Conservation (phyloP, 1,140 invertebrate species). For the Orussus abietinus region DNA sequence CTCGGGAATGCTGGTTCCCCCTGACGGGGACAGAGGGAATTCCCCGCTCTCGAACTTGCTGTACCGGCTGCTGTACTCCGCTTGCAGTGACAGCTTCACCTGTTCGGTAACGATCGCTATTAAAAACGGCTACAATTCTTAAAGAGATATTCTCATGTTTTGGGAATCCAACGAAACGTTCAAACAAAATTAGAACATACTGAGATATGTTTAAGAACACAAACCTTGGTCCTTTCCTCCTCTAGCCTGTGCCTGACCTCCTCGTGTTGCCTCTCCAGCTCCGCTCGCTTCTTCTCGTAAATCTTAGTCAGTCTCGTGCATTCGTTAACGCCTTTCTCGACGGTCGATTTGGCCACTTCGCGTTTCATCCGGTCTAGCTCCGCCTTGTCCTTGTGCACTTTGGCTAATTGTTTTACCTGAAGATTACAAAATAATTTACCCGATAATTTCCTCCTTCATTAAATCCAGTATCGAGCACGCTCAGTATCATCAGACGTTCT, state of each 20-base stretch:
- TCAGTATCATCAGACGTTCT: too few species aligned
- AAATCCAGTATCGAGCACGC: too few species aligned
- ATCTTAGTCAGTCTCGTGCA: constrained; percentile 69
- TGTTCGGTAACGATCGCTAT: too few species aligned
- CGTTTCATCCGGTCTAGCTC: constrained; percentile 77
- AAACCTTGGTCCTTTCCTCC: constrained; percentile 69
- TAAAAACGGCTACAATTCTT: too few species aligned
- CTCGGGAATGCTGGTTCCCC: constrained; percentile 38
- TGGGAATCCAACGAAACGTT: too few species aligned
- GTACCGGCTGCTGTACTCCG: constrained; percentile 44
- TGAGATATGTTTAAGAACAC: too few species aligned
- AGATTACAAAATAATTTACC: too few species aligned
- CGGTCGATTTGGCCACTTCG: constrained; percentile 70
- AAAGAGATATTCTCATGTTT: too few species aligned
- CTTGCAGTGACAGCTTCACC: constrained; percentile 36
- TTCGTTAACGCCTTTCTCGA: constrained; percentile 79
- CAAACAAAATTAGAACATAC: too few species aligned
- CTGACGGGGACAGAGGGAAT: constrained; percentile 40
- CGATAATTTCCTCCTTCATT: too few species aligned
- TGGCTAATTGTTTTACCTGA: constrained; percentile 66
- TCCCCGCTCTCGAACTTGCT: constrained; percentile 49
- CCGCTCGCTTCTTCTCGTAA: constrained; percentile 71
- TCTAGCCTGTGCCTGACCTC: constrained; percentile 65
- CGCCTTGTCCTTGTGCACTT: constrained; percentile 82
- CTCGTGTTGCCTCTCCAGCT: constrained; percentile 74